Base-by-base conservation (phyloP, 2,888 invertebrate genomes). In the Hylaea fasciaria region DNA sequence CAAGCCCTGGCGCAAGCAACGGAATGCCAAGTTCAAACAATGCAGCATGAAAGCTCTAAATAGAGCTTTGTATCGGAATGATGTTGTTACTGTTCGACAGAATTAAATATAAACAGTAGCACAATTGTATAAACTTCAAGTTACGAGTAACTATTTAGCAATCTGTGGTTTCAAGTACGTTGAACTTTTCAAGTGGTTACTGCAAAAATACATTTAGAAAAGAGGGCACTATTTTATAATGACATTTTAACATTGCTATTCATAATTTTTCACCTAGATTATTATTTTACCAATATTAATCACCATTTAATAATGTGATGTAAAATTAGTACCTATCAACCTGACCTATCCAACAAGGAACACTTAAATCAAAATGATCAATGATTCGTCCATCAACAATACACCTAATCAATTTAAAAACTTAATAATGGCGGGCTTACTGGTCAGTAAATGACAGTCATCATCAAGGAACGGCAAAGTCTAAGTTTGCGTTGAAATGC, bases 1-100 rank as follows among this genome's bases (percentile, higher is more conserved):
- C 67, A 62, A 66, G 58, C 46, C 65, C 71, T 81, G 79, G 75
- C 76, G 75, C 69, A 76, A 79, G 78, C 71, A 76, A 71, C 74
- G 79, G 83, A 80, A 87, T 87, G 78, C 74, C 70, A 79, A 73
- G 76, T 78, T 76, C 71, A 83, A 87, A 88, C 86, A 88, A 83
- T 81, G 74, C 73, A 59, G 66, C 71, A 69, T 72, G 72, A 70
- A 65, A 66, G 60, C 62, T 60, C 47, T 74, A 60, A 77, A 76
- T 70, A 48, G 71, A 53, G 69, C 73, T 72, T 68, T 69, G 74
- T 64, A 65, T 57, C 55, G 45, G 57, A 62, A 66, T 59, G 58
- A 66, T 48, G 64, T 58, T 65, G 62, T 65, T 65, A 66, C 69
- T 65, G 74, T 68, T 54, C 60, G 40, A 49, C 75, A 62, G 66